Evolutionary conservation across 2,888 invertebrate genomes (phyloP), one percentile per base, ranked within the genome.

Genomic region (Leucania comma): DNA sequence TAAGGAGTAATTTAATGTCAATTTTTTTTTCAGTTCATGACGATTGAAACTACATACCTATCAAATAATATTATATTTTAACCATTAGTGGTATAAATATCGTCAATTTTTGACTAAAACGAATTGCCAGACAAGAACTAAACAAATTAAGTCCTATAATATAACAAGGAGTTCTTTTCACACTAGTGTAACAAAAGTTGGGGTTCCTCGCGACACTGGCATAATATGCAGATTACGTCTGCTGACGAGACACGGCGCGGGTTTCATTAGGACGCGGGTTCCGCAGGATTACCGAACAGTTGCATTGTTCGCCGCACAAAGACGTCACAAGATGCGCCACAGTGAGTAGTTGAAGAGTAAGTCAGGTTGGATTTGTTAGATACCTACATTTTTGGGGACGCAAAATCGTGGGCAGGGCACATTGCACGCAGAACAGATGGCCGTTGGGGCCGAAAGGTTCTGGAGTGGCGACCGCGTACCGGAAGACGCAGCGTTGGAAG

Each of bases 251-350:
- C 64, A 29, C 60, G 53, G 22, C 68, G 74, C 60, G 64, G 70
- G 69, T 84, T 82, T 83, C 86, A 83, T 83, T 78, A 83, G 70
- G 59, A 66, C 56, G 54, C 51, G 73, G 76, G 72, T 74, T 83
- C 74, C 73, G 54, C 75, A 59, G 72, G 75, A 85, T 81, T 78
- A 83, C 75, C 66, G 70, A 67, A 58, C 70, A 74, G 68, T 57
- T 75, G 78, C 86, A 85, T 85, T 83, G 86, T 83, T 83, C 68
- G 65, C 24, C 50, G 57, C 50, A 83, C 86, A 83, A 83, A 83
- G 83, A 81, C 72, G 66, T 32, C 62, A 58, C 61, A 78, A 79
- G 79, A 82, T 54, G 58, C 22, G 24, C 12, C 58, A 46, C 54
- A 64, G 79, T 68, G 5, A 29, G 32, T 32, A 20, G 0, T 9